Evolutionary conservation across 2,888 invertebrate species (phyloP).

Genomic region (Clistopyga incitator): DNA sequence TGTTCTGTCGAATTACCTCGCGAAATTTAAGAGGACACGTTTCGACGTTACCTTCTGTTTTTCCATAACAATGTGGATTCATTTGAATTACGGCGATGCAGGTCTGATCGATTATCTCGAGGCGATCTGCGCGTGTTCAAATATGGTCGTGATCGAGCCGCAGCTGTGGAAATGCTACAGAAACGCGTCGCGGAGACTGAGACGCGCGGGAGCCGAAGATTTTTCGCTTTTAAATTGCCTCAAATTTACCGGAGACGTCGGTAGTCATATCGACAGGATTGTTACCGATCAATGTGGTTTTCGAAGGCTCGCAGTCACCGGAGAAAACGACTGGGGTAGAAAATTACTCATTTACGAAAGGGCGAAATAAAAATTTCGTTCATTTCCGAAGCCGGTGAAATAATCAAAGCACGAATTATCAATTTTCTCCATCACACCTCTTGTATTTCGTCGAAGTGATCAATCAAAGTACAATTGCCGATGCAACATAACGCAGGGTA

Average conservation of each 20-base stretch:
- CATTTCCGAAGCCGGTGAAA: background rate
- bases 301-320: slow-evolving; percentile 86
- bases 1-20: slow-evolving; percentile 85
- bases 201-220: slow-evolving; percentile 86
- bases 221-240: slow-evolving; percentile 88
- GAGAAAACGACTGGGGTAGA: slow-evolving; percentile 89
- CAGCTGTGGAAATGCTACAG: slow-evolving; percentile 95
- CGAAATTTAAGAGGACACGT: slow-evolving; percentile 80
- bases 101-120: slow-evolving; percentile 88
- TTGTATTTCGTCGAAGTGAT: slow-evolving; percentile 44
- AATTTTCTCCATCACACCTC: slow-evolving; percentile 24
- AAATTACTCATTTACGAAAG: slow-evolving; percentile 88
- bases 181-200: slow-evolving; percentile 90
- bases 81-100: slow-evolving; percentile 92
- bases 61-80: slow-evolving; percentile 96
- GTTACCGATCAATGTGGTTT: slow-evolving; percentile 84
- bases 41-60: slow-evolving; percentile 92
- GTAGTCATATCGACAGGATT: slow-evolving; percentile 87
- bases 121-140: slow-evolving; percentile 85
- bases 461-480: slow-evolving; percentile 41
- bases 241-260: slow-evolving; percentile 87
- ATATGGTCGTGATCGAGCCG: slow-evolving; percentile 90
- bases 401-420: background rate
- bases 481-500: slow-evolving; percentile 9
- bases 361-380: slow-evolving; percentile 15